phyloP scores from a whole-genome alignment of 2,888 invertebrate genomes.

The Cataglyphis altisquamis region DNA sequence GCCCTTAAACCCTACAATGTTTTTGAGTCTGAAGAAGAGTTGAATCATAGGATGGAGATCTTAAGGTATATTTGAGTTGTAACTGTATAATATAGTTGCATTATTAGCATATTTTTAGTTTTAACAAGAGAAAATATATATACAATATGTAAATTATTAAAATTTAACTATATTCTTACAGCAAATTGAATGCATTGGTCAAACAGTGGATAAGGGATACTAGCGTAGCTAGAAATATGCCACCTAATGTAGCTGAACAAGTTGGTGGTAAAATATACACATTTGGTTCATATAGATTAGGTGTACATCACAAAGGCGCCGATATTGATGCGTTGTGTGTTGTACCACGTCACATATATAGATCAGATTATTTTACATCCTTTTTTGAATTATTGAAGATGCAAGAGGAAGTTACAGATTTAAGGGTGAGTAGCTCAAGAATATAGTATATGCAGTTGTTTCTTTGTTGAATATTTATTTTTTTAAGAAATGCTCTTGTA shows the following conservation, averaged over 20 bases:
- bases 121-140: neutral
- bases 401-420: slow-evolving; percentile 94
- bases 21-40: slow-evolving; percentile 96
- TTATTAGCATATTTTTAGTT: neutral
- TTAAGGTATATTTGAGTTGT: slow-evolving; percentile 86
- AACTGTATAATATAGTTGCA: neutral
- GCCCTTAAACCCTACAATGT: slow-evolving; percentile 94
- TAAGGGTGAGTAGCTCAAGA: slow-evolving; percentile 88
- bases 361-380: slow-evolving; percentile 97
- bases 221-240: slow-evolving; percentile 96
- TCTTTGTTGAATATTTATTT: neutral
- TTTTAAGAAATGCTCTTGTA: neutral
- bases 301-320: slow-evolving; percentile 98
- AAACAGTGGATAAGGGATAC: slow-evolving; percentile 98
- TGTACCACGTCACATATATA: slow-evolving; percentile 97
- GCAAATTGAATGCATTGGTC: slow-evolving; percentile 95
- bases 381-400: slow-evolving; percentile 96
- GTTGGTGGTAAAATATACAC: slow-evolving; percentile 99
- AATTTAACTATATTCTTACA: slow-evolving; percentile 77
- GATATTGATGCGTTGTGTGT: slow-evolving; percentile 99
- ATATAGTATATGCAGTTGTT: neutral
- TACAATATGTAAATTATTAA: neutral
- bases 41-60: slow-evolving; percentile 95
- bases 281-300: slow-evolving; percentile 98
- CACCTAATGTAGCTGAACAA: slow-evolving; percentile 94